Conservation (phyloP, 2,113 vertebrate species). For the Etia nguti region DNA sequence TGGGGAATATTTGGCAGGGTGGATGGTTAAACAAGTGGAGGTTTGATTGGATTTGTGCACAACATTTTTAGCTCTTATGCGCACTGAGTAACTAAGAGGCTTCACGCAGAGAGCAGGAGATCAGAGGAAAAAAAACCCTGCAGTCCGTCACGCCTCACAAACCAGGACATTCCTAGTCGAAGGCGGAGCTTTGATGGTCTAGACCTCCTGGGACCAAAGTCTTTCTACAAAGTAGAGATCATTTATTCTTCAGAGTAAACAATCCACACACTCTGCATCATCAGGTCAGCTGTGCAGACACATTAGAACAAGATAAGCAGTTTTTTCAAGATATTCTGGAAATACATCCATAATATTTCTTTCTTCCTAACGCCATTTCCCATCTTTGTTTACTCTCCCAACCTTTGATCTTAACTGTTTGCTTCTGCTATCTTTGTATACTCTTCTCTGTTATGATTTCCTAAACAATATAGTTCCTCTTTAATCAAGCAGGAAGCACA, state of each 20-base stretch:
- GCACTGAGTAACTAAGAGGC: slow-evolving; percentile 4
- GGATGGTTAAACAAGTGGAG: slow-evolving; percentile 21
- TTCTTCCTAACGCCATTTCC: neutral
- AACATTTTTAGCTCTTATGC: neutral
- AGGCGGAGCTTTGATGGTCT: slow-evolving; percentile 16
- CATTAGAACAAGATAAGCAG: neutral
- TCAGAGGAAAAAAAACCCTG: neutral
- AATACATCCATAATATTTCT: neutral
- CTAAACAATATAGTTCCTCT: neutral
- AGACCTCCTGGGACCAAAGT: slow-evolving; percentile 5
- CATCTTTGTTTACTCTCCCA: slow-evolving; percentile 1
- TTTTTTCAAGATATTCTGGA: neutral
- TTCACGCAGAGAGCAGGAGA: neutral
- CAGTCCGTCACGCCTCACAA: slow-evolving; percentile 21
- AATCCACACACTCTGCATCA: neutral
- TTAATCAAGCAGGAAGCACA: slow-evolving; percentile 19
- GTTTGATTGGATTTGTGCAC: slow-evolving; percentile 37
- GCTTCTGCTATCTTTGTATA: neutral
- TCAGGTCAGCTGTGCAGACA: neutral
- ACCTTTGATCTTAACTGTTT: neutral
- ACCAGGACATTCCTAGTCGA: slow-evolving; percentile 27
- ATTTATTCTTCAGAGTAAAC: slow-evolving; percentile 33
- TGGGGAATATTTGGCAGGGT: slow-evolving; percentile 20
- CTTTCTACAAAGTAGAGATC: neutral
- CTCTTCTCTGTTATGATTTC: neutral